Percentiles rank a stretch among this genome's conserved stretches.
phyloP scores from a whole-genome alignment of 2,888 invertebrate genomes.

The Antitype chi region DNA sequence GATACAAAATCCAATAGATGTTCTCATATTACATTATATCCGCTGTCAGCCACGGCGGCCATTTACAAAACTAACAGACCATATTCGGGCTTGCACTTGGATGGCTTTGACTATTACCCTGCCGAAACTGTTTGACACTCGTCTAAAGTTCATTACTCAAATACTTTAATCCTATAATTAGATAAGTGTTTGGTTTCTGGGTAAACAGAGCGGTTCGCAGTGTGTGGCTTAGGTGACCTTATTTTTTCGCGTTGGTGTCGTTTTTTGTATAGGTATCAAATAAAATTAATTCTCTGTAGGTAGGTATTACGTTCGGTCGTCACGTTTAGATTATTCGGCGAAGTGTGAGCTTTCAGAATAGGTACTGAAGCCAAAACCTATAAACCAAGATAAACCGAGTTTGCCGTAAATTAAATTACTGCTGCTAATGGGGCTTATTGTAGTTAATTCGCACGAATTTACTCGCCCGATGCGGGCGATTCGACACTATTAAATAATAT shows the following conservation, averaged over 20 bases:
- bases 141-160: conserved; percentile 87
- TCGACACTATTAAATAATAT: too few species aligned
- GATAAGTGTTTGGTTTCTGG: conserved; percentile 79
- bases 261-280: conserved; percentile 9
- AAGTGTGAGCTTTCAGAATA: not conserved
- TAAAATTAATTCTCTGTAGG: not conserved
- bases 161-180: conserved; percentile 85
- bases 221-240: conserved; percentile 50
- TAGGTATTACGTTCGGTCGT: not conserved
- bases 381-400: not conserved
- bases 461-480: too few species aligned
- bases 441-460: too few species aligned
- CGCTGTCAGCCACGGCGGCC: conserved; percentile 81
- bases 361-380: not conserved
- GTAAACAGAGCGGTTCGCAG: conserved; percentile 66
- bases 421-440: too few species aligned
- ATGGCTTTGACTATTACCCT: conserved; percentile 87
- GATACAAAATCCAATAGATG: conserved; percentile 81
- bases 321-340: not conserved
- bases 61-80: conserved; percentile 85
- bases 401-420: not conserved
- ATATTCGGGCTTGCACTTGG: conserved; percentile 88
- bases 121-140: conserved; percentile 85
- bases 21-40: conserved; percentile 86
- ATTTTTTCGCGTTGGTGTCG: not conserved